Evolutionary conservation across 64 coral and sea anemone species (phyloP), one percentile per base, ranked within the genome.

Genomic region (Catalaphyllia jardinei): DNA sequence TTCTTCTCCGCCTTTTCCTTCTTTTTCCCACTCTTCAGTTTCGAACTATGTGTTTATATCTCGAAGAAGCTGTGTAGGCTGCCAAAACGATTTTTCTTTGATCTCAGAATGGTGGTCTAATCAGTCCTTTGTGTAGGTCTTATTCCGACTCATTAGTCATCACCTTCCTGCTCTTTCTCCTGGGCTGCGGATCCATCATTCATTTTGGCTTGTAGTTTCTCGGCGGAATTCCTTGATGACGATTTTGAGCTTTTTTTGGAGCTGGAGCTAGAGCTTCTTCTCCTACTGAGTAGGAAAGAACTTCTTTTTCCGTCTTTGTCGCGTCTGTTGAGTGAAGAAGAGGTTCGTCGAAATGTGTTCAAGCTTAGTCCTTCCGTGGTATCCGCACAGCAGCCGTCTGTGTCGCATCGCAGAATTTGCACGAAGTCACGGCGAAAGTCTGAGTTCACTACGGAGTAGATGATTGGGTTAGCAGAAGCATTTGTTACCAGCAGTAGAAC

Each of bases 401-500:
- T 39, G 30, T 59, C 71, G 2, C 93, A 94, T 4, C 77, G 31
- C 9, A 94, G 38, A 12, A 90, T 65, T 9, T 50, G 82, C 16
- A 30, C 29, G 25, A 94, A 91, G 29, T 94, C 93, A 0, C 88
- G 61, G 7, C 93, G 88, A 87, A 94, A 94, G 31, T 94, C 93
- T 51, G 89, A 79, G 69, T 94, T 94, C 8, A 91, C 67, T 5
- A 91, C 67, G 22, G 80, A 80, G 62, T 94, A 94, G 61, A 94
- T 94, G 1, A 94, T 55, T 22, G 88, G 89, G 38, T 94, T 94
- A 13, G 86, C 84, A 14, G 88, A 87, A 27, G 82, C 80, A 20
- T 94, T 94, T 30, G 67, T 25, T 17, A 87, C 29, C 16, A 94
- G 17, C 0, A 94, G 57, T 0, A 94, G 50, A 3, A 25, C 30